Conservation (phyloP, 2,888 invertebrate species). For the Notocelia uddmanniana region DNA sequence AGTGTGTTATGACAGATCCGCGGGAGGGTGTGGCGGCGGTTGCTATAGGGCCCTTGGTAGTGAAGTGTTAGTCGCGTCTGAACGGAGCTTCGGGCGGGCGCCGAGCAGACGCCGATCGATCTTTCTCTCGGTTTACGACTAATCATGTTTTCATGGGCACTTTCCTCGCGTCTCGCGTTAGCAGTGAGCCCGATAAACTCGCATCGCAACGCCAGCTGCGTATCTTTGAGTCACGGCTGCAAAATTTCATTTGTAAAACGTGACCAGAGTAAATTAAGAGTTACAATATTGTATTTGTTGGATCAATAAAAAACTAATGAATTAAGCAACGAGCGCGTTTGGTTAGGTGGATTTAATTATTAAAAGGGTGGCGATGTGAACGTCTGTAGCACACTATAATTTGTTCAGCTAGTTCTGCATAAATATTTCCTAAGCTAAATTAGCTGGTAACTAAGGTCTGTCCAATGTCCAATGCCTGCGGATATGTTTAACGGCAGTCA, state of each 20-base stretch:
- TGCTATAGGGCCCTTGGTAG: constrained; percentile 28
- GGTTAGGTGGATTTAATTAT: constrained; percentile 1
- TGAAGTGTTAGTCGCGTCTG: constrained; percentile 52
- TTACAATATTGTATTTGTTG: constrained; percentile 19
- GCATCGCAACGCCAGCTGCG: constrained; percentile 1
- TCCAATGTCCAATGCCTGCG: too few relatives aligned
- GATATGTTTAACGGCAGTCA: too few relatives aligned
- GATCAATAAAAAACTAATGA: background rate
- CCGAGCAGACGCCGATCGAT: constrained; percentile 78
- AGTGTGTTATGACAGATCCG: constrained; percentile 34
- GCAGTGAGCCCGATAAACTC: constrained; percentile 24
- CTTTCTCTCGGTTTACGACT: constrained; percentile 69
- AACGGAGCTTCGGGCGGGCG: constrained; percentile 62
- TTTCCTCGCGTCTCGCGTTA: constrained; percentile 47
- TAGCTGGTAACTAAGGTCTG: too few relatives aligned
- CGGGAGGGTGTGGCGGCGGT: constrained; percentile 29
- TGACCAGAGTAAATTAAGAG: constrained; percentile 27
- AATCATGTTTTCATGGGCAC: constrained; percentile 71
- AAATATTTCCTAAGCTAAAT: too few relatives aligned
- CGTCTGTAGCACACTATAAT: background rate
- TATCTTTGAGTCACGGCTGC: constrained; percentile 29
- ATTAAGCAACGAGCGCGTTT: constrained; percentile 1
- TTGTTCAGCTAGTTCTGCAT: too few relatives aligned
- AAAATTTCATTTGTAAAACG: constrained; percentile 33
- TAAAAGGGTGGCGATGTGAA: background rate